Base-by-base conservation (phyloP, 1,140 invertebrate species). In the Antheraea pernyi region DNA sequence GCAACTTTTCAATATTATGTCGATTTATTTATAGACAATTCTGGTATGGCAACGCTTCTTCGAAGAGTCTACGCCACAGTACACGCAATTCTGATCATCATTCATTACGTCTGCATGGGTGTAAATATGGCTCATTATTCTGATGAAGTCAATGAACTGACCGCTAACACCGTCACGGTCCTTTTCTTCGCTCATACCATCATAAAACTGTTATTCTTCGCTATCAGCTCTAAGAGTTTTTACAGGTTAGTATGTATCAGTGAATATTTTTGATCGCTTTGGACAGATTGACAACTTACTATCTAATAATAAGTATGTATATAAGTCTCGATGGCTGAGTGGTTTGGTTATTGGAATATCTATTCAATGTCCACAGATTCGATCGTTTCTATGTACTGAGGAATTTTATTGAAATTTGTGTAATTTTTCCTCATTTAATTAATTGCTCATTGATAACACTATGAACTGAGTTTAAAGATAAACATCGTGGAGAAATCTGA, bases 91-190 rank as follows among this genome's bases (percentile, higher is more conserved):
- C 69, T 96, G 18, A 88, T 96, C n/a, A 69, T 96, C 0, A 46
- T 95, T 0, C 95, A 97, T 85, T 96, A 94, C 76, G 82, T 91
- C 19, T 93, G 94, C 7, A 94, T 96, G 75, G 93, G 93, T 11
- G 92, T 94, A 19, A 97, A 97, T 81, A 92, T 97, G 89, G 93
- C 95, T 0, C 60, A 94, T 30, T 95, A 97, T 82, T 94, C 94
- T 3, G 95, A 95, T n/a, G 96, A 97, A 77, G 95, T 96, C 0
- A 96, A 97, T 81, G 95, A 97, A 84, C 88, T 97, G 60, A 96
- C 96, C 0, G 96, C 96, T 0, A 97, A 97, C 72, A 97, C 96
- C 18, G 96, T 97, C 48, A 97, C 96, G 0, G 94, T 96, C 3
- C 93, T 97, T 7, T 97, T 97, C 89, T 97, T 97, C 85, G 93